Percentiles rank a stretch among this genome's conserved stretches.
These are phyloP conservation scores for Sebastes hopkinsi DNA, from an alignment of 2,797 vertebrate species.

Conservation along the genomic window DNA sequence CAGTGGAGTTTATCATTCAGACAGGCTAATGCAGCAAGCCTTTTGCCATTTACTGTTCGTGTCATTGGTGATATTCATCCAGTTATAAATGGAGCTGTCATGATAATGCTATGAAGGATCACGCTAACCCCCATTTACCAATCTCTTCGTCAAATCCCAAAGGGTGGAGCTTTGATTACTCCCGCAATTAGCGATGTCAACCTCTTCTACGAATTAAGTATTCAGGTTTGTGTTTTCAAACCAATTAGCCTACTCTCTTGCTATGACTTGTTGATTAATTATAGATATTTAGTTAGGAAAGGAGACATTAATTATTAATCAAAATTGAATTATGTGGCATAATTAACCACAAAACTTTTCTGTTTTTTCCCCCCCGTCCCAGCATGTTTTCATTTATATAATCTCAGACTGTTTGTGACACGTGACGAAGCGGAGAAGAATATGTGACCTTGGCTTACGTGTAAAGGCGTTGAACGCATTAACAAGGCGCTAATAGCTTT, in stretches of 20 bases:
- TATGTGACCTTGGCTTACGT: constrained; percentile 72
- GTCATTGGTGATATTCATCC: constrained; percentile 76
- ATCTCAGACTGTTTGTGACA: constrained; percentile 65
- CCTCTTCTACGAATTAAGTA: constrained; percentile 97
- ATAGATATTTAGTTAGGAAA: constrained; percentile 99
- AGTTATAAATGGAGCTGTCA: constrained; percentile 84
- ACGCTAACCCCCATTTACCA: constrained; percentile 85
- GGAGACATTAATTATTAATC: constrained; percentile 99
- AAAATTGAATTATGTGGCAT: constrained; percentile 95
- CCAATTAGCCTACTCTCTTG: constrained; percentile 93
- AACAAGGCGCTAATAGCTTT: constrained; percentile 74
- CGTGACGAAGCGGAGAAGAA: constrained; percentile 49
- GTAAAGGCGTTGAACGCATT: constrained; percentile 70
- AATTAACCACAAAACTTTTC: constrained; percentile 92
- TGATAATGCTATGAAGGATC: constrained; percentile 73
- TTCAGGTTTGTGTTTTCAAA: constrained; percentile 98
- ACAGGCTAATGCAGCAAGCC: constrained; percentile 70
- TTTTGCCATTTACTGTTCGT: constrained; percentile 72
- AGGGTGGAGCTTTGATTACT: constrained; percentile 97
- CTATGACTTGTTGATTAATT: constrained; percentile 99
- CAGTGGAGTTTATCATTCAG: constrained; percentile 64
- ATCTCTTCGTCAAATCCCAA: constrained; percentile 93
- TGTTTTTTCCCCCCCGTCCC: constrained; percentile 54
- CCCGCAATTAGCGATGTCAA: constrained; percentile 96
- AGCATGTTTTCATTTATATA: constrained; percentile 60